phyloP scores from a whole-genome alignment of 2,888 invertebrate species.

The Lasioglossum calceatum region DNA sequence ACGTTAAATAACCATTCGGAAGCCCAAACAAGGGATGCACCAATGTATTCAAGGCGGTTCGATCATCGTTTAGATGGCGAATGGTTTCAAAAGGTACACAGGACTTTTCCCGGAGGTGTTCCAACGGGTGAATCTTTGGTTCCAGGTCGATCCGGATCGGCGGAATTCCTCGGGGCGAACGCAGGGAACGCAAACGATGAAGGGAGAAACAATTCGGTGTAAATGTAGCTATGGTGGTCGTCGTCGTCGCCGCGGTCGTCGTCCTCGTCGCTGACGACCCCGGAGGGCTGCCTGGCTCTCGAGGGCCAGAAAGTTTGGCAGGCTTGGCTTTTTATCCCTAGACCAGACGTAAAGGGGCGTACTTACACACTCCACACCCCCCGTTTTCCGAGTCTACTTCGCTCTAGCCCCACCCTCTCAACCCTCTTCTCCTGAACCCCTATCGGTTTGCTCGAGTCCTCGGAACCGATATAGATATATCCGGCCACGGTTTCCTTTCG shows the following conservation, averaged over 20 bases:
- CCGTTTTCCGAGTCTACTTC: conserved; percentile 51
- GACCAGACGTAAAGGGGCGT: conserved; percentile 71
- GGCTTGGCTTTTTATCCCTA: conserved; percentile 71
- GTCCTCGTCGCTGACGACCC: conserved; percentile 38
- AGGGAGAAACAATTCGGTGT: conserved; percentile 53
- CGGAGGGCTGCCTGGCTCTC: conserved; percentile 64
- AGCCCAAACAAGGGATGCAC: background rate
- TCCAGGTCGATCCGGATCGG: conserved; percentile 45
- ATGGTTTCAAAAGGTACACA: conserved; percentile 27
- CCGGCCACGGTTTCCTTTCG: conserved; percentile 62
- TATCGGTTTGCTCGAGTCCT: conserved; percentile 45
- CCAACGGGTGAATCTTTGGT: background rate
- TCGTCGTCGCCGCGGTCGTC: conserved; percentile 3
- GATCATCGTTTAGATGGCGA: background rate
- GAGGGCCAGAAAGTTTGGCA: conserved; percentile 71
- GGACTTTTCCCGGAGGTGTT: conserved; percentile 1
- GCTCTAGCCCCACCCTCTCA: conserved; percentile 34
- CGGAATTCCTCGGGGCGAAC: conserved; percentile 42
- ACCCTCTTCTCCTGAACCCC: conserved; percentile 38
- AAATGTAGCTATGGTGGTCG: conserved; percentile 54
- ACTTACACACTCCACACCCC: conserved; percentile 64
- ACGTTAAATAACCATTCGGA: background rate
- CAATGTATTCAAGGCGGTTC: background rate
- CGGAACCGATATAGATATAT: conserved; percentile 68
- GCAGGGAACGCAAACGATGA: conserved; percentile 13